Conservation (phyloP, 2,888 invertebrate genomes). For the Blomia tropicalis region DNA sequence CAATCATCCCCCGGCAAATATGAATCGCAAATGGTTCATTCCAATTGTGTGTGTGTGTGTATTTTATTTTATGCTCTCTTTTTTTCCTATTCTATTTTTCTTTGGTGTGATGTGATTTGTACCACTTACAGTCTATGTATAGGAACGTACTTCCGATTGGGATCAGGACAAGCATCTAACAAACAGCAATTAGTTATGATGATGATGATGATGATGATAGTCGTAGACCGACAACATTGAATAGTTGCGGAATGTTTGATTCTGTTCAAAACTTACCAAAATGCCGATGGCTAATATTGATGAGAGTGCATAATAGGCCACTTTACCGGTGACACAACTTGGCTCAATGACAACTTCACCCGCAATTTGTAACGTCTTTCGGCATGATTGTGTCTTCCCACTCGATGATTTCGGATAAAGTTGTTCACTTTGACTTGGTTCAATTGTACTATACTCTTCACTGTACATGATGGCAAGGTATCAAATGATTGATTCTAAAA, state of each 20-base stretch:
- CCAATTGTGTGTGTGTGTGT: too few relatives aligned
- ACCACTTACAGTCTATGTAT: slow-evolving; percentile 12
- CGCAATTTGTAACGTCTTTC: neutral
- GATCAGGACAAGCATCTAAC: neutral
- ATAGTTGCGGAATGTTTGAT: neutral
- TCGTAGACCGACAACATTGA: neutral
- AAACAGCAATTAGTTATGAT: neutral
- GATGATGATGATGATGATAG: neutral
- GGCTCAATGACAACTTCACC: neutral
- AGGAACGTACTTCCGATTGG: slow-evolving; percentile 13
- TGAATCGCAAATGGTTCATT: neutral
- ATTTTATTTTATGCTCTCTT: too few relatives aligned
- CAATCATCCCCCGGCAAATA: too few relatives aligned
- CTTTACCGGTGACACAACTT: slow-evolving; percentile 2
- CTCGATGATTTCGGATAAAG: neutral
- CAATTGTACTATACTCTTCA: neutral
- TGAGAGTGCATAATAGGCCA: neutral
- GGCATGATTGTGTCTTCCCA: neutral
- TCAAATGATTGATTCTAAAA: too few relatives aligned
- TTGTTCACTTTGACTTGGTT: neutral
- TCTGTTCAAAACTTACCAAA: neutral
- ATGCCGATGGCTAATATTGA: neutral
- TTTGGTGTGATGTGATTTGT: too few relatives aligned
- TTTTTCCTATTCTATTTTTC: too few relatives aligned
- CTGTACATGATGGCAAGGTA: neutral